Conservation (phyloP, 1,140 invertebrate species). For the Mamestra configurata region DNA sequence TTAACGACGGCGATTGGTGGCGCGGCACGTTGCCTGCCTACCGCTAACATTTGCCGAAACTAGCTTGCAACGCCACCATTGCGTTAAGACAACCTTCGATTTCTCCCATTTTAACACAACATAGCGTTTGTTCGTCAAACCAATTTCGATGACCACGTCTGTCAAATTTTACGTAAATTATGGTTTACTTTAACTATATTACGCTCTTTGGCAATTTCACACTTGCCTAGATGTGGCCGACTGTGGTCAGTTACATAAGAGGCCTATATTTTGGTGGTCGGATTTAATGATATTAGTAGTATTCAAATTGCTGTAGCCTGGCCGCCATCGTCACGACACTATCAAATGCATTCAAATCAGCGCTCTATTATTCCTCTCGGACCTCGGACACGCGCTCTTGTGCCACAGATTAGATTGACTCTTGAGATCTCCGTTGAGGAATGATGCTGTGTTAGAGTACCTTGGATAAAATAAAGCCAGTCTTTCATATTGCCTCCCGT, state of each 20-base stretch:
- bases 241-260: constrained; percentile 49
- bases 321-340: background rate
- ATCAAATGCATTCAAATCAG: constrained; percentile 51
- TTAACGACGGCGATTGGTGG: constrained; percentile 62
- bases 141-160: constrained; percentile 61
- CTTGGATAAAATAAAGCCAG: background rate
- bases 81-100: constrained; percentile 74
- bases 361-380: constrained; percentile 52
- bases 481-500: background rate
- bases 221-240: constrained; percentile 44
- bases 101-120: constrained; percentile 75
- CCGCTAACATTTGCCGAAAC: constrained; percentile 61
- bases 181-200: constrained; percentile 20
- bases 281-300: constrained; percentile 47
- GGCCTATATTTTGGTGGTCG: constrained; percentile 54
- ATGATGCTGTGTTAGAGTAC: background rate
- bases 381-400: constrained; percentile 3
- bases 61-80: constrained; percentile 67
- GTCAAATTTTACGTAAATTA: constrained; percentile 60
- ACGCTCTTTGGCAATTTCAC: constrained; percentile 29
- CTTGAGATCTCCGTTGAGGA: constrained; percentile 1
- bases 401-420: constrained; percentile 20
- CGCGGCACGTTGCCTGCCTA: constrained; percentile 60
- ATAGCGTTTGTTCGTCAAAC: constrained; percentile 72
- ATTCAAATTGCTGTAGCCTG: constrained; percentile 52